Evolutionary conservation across 2,888 invertebrate genomes (phyloP), one percentile per base, ranked within the genome.

Genomic region (Agrochola circellaris): DNA sequence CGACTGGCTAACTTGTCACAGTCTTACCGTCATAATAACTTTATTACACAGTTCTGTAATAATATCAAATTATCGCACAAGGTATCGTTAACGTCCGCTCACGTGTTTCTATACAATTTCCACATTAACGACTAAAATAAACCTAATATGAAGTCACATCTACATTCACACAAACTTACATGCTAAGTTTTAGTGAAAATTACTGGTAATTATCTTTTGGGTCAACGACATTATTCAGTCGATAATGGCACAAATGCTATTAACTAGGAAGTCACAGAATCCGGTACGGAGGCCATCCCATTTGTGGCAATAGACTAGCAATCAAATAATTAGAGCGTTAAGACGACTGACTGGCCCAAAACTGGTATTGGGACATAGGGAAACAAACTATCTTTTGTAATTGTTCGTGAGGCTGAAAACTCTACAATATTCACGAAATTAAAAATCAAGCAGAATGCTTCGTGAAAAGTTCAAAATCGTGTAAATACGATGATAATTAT

Each of bases 321-420:
- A 83, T 83, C 72, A 81, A 82, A 75, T 85, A 75, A 82, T 85
- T 81, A 61, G 51, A 85, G 34, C 85, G 62, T 67, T 54, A 73
- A 67, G 61, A 67, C 56, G 34, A 26, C 9, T 42, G 38, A 42
- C 15, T 70, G 34, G 11, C 13, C 56, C 34, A 62, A 54, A 64
- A 68, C n/a, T 51, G 4, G 7, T 42, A 54, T 34, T 45, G 11
- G 42, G 30, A 26, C 54, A 38, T 17, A 5, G 45, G 48, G 45
- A 58, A 73, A 62, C 34, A 3, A 75, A 58, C 26, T 56, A n/a
- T 8, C 4, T 30, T 42, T 51, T 38, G n/a, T 3, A 23, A 58
- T 23, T 48, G 15, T 38, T 73, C 60, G 6, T 54, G 15, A 61
- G 61, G 9, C 54, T 66, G 45, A 45, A 51, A 38, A 51, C 11